A percentile compares a stretch with the other conserved stretches of the same genome.
Evolutionary conservation across 92 coral and sea anemone species (phyloP).

Genomic region (Palythoa heliodiscus): DNA sequence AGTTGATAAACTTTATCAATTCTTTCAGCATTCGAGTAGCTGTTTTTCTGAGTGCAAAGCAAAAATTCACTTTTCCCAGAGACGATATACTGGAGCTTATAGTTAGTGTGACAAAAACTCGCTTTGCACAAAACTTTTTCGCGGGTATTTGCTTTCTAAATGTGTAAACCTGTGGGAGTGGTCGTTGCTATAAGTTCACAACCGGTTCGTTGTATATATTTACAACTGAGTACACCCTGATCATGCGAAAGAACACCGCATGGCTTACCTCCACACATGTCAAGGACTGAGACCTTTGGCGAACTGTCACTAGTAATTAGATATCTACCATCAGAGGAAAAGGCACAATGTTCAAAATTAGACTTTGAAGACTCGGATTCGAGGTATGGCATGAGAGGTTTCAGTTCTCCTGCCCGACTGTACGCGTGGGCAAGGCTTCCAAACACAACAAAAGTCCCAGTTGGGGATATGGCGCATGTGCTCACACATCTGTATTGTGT

Average conservation of each 20-base stretch:
- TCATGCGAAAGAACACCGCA: not conserved
- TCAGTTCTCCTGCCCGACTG: not conserved
- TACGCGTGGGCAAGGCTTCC: not conserved
- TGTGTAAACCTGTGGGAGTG: not conserved
- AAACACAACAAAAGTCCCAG: not conserved
- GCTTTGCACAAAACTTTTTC: not conserved
- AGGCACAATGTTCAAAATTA: not conserved
- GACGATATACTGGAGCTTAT: not conserved
- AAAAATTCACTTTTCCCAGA: not conserved
- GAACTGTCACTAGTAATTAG: not conserved
- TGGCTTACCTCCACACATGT: not conserved
- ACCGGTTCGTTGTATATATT: not conserved
- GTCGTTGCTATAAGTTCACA: slow-evolving; percentile 7
- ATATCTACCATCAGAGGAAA: slow-evolving; percentile 18
- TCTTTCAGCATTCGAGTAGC: slow-evolving; percentile 6
- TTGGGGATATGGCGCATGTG: slow-evolving; percentile 5
- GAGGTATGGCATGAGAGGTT: not conserved
- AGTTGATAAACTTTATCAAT: not conserved
- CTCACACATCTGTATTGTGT: not conserved
- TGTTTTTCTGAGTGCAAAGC: not conserved
- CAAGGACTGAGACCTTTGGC: not conserved
- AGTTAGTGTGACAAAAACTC: not conserved
- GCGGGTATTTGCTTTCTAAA: slow-evolving; percentile 1
- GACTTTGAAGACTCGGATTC: not conserved
- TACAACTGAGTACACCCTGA: not conserved